These are phyloP conservation scores for Nipponia nippon DNA, from an alignment of 2,113 vertebrate genomes.

Conservation along the genomic window DNA sequence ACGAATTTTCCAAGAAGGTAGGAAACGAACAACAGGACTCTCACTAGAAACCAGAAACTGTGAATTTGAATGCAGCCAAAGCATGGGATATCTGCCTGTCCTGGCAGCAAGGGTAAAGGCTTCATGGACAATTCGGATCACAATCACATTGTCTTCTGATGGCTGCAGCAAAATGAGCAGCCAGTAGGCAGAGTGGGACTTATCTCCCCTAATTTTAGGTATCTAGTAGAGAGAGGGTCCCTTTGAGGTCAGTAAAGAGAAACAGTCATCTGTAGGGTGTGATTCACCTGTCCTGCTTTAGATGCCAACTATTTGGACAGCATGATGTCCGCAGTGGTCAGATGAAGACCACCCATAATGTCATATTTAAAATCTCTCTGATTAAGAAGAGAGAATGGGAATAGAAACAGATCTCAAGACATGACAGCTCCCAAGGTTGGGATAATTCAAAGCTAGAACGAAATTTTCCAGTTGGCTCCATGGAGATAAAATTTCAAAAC, in stretches of 20 bases:
- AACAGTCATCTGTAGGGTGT: background rate
- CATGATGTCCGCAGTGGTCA: background rate
- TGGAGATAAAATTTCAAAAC: background rate
- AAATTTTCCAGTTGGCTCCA: background rate
- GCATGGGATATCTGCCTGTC: background rate
- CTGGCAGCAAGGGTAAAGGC: background rate
- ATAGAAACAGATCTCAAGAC: background rate
- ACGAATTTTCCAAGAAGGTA: background rate
- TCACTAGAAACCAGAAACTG: background rate
- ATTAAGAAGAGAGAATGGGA: background rate
- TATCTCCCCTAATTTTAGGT: background rate
- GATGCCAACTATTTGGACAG: background rate
- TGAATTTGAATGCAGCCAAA: background rate
- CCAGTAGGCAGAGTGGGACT: background rate
- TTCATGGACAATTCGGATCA: background rate
- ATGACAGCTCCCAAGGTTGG: background rate
- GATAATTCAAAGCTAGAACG: background rate
- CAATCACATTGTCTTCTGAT: background rate
- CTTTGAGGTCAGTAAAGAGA: background rate
- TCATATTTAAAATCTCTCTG: background rate
- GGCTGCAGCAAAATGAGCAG: background rate
- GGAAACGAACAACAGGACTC: background rate
- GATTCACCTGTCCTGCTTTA: background rate
- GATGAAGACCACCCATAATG: background rate
- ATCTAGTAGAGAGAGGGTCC: background rate